phyloP scores from a whole-genome alignment of 2,113 vertebrate genomes.

The Hippopotamus amphibius region DNA sequence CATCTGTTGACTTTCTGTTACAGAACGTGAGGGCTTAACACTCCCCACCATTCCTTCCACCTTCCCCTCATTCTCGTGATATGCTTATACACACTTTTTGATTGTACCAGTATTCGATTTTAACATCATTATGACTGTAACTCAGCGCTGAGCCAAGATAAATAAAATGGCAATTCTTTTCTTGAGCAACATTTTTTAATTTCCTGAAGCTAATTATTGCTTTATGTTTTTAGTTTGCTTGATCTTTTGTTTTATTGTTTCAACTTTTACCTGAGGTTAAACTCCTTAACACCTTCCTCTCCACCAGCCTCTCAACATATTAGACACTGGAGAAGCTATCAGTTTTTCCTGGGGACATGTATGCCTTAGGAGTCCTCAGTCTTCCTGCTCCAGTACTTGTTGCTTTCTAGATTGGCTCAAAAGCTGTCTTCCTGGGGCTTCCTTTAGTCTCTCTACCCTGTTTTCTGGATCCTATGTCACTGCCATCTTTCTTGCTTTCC shows the following conservation, averaged over 20 bases:
- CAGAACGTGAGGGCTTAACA: background rate
- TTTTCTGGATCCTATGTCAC: background rate
- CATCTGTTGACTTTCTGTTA: background rate
- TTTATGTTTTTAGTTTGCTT: constrained; percentile 44
- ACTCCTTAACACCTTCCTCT: background rate
- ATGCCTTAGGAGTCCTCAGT: background rate
- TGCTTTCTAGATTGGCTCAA: background rate
- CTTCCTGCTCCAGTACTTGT: background rate
- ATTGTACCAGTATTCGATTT: background rate
- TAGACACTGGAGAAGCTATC: background rate
- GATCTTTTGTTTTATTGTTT: constrained; percentile 10
- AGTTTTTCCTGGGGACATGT: background rate
- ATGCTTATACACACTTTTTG: background rate
- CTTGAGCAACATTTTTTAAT: background rate
- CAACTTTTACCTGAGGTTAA: constrained; percentile 10
- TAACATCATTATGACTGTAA: background rate
- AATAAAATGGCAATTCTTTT: constrained; percentile 34
- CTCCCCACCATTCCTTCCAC: background rate
- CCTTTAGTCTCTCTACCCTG: background rate
- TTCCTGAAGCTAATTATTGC: background rate
- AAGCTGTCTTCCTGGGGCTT: background rate
- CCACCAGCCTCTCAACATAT: background rate
- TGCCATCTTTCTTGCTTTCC: background rate
- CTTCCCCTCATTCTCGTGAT: background rate
- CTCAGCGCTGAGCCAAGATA: background rate